Conservation (phyloP, 2,113 vertebrate genomes). For the Megaptera novaeangliae region DNA sequence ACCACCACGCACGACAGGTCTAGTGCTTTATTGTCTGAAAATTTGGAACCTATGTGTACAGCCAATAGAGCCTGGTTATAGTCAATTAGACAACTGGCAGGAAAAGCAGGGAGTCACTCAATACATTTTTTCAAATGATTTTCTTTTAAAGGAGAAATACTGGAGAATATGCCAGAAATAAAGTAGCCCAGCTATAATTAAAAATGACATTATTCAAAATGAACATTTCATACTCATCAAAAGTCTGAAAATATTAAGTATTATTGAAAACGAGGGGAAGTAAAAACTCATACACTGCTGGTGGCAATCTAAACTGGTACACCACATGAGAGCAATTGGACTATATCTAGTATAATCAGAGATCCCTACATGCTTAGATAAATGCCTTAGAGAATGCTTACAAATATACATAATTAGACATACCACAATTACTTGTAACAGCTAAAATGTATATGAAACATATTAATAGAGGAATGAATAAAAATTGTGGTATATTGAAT, state of each 20-base stretch:
- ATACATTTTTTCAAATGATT: background rate
- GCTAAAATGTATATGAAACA: background rate
- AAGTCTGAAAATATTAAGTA: background rate
- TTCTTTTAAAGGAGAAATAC: conserved; percentile 36
- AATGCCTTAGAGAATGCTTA: background rate
- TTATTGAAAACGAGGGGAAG: background rate
- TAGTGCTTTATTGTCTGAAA: background rate
- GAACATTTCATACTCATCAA: background rate
- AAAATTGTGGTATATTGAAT: background rate
- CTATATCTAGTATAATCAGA: background rate
- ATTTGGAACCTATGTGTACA: background rate
- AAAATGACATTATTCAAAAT: background rate
- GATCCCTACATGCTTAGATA: background rate
- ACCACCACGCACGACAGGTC: background rate
- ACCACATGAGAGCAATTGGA: background rate
- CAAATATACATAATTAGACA: background rate
- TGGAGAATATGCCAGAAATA: background rate
- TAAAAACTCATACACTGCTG: background rate
- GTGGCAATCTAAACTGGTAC: background rate
- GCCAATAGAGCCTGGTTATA: background rate
- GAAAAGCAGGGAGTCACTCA: background rate
- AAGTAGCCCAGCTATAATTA: background rate
- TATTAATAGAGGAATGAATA: background rate
- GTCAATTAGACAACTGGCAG: background rate
- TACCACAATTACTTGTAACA: background rate